Evolutionary conservation across 2,113 vertebrate genomes (phyloP), one percentile per base, ranked within the genome.

Genomic region (Gallinago undulata): DNA sequence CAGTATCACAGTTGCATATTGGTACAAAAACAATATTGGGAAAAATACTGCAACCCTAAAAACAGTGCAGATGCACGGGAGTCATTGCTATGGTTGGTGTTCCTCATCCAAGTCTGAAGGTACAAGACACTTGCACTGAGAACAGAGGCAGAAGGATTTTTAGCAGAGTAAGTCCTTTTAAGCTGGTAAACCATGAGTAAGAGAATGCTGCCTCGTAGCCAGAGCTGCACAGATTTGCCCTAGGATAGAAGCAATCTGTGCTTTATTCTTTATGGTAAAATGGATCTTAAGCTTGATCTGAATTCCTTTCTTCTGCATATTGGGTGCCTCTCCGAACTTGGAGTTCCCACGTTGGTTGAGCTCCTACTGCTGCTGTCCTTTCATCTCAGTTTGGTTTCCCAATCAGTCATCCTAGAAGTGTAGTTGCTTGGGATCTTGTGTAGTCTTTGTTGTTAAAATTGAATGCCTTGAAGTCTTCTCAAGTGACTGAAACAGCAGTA

Each of bases 391-490:
- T 73, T 83, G 35, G 62, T 90, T 96, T 94, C 75, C 30, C 78
- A 73, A 2, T 63, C 59, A 56, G 35, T 68, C 51, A 84, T 87
- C 27, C 33, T 87, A 59, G 60, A 86, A 83, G 59, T 25, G 37
- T 8, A 31, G 84, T 47, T 0, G 0, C 37, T 79, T 72, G 74
- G 51, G 56, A 53, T 94, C 62, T 75, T 81, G 10, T 72, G 14
- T 53, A 72, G 69, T 69, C 70, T 94, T 94, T 94, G 74, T 82
- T 89, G 74, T 67, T 90, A 69, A 73, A 72, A 87, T 8, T 64
- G 53, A 79, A 83, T 77, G 74, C 57, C 74, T 85, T 89, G 39
- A 57, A 80, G 70, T 85, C 78, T 69, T 90, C 78, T 83, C 53
- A 89, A 79, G 78, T 51, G 50, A 66, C 72, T 39, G 41, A 69